Base-by-base conservation (phyloP, 92 coral and sea anemone genomes). In the Phymanthus crucifer region DNA sequence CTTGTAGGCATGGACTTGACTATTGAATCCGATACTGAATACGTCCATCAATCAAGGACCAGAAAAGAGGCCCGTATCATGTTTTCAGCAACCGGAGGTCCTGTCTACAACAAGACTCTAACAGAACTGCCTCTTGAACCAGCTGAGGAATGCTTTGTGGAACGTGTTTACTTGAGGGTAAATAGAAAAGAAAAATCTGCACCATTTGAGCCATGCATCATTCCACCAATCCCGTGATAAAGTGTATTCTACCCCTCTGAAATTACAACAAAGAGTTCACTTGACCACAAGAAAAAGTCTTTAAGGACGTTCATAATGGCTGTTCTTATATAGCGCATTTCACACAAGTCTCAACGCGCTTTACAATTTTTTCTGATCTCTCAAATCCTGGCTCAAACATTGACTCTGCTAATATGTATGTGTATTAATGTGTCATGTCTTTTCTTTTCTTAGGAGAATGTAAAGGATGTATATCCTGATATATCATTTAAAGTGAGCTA, bases 381-480 rank as follows among this genome's bases (percentile, higher is more conserved):
- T n/a, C n/a, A n/a, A 45, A 45, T 45, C 50, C 50, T n/a, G n/a
- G n/a, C n/a, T n/a, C n/a, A n/a, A n/a, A n/a, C n/a, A n/a, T n/a
- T n/a, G n/a, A 43, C 11, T 16, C 50, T 7, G 50, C 50, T 45
- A 17, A 9, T 11, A 11, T 9, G 50, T 45, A 17, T 45, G 50
- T 45, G 50, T 45, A 11, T 45, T n/a, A 21, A n/a, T 4, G 5
- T 54, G 31, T 21, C 3, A 19, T 54, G 27, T 54, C 14, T 43
- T 6, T 43, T 43, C 14, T 43, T 21, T 54, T 1, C 6, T 6
- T 64, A 87, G 91, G 80, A 78, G 10, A 73, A 87, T 40, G 88
- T 87, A 32, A 40, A 83, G 24, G 80, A 72, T 46, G 56, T 72
- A 57, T 96, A 82, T 71, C 99, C 99, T 11, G 99, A 96, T 86